A percentile compares a stretch with the other conserved stretches of the same genome.
Conservation (phyloP, 2,113 vertebrate genomes). For the Bagarius yarrelli region DNA sequence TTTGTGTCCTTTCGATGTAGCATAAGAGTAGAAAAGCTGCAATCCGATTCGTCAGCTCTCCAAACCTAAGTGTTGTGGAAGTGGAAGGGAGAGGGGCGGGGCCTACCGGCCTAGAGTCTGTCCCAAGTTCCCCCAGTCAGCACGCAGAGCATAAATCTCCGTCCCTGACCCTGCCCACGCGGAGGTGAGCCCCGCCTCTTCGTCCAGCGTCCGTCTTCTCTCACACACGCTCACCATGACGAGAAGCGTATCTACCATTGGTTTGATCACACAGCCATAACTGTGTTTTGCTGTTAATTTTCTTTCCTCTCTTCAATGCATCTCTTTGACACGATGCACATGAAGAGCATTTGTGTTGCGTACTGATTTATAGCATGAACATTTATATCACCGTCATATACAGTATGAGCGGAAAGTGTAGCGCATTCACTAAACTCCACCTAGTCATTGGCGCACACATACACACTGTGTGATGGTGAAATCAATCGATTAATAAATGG, state of each 20-base stretch:
- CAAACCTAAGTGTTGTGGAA: slow-evolving; percentile 63
- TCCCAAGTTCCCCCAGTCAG: slow-evolving; percentile 59
- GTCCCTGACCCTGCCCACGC: slow-evolving; percentile 43
- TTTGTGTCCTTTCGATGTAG: slow-evolving; percentile 64
- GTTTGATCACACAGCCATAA: slow-evolving; percentile 44
- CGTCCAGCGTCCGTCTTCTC: slow-evolving; percentile 53
- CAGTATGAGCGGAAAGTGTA: background rate
- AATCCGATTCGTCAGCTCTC: slow-evolving; percentile 62
- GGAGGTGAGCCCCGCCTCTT: slow-evolving; percentile 58
- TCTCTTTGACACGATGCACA: slow-evolving; percentile 21
- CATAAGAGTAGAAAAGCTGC: slow-evolving; percentile 66
- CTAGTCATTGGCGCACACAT: background rate
- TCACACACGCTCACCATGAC: slow-evolving; percentile 29
- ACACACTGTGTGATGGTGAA: slow-evolving; percentile 29
- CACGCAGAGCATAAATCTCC: slow-evolving; percentile 59
- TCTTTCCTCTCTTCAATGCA: slow-evolving; percentile 15
- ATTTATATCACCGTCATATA: slow-evolving; percentile 28
- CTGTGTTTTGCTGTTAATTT: slow-evolving; percentile 32
- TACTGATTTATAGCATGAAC: slow-evolving; percentile 44
- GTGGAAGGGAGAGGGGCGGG: slow-evolving; percentile 61
- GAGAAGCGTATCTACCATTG: slow-evolving; percentile 47
- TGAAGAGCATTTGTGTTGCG: slow-evolving; percentile 34
- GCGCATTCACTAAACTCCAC: slow-evolving; percentile 11
- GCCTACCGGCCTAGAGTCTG: slow-evolving; percentile 52
- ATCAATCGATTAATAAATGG: slow-evolving; percentile 18